Conservation (phyloP, 2,113 vertebrate species). For the Chrysemys picta region DNA sequence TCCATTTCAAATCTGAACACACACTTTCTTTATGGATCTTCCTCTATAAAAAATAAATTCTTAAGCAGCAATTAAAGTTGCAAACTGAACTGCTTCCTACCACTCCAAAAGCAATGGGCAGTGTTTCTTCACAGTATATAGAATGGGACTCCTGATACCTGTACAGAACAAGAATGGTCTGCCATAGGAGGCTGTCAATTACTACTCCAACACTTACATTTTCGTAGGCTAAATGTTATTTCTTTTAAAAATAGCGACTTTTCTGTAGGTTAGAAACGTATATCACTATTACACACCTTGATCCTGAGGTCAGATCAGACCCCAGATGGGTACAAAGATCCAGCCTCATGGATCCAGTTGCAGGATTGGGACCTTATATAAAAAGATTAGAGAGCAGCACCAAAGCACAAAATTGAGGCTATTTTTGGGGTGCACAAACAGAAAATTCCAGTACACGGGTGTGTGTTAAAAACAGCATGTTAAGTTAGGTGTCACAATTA, state of each 20-base stretch:
- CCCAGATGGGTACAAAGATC: neutral
- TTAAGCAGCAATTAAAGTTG: neutral
- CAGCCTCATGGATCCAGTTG: neutral
- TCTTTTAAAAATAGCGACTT: neutral
- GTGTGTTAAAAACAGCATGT: neutral
- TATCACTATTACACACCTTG: neutral
- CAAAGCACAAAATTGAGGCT: neutral
- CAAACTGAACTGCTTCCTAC: neutral
- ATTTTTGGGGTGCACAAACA: accelerated
- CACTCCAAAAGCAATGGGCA: accelerated
- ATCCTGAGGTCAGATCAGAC: neutral
- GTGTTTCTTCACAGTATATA: accelerated
- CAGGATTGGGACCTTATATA: neutral
- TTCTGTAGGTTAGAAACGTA: neutral
- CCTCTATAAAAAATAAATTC: neutral
- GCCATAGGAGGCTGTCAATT: neutral
- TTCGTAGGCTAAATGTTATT: neutral
- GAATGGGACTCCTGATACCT: accelerated
- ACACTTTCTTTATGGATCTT: accelerated
- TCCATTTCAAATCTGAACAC: neutral
- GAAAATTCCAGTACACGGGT: accelerated
- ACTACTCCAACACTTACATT: neutral
- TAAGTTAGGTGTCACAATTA: neutral
- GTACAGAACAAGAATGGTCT: neutral
- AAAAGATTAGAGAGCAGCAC: neutral